These are phyloP conservation scores for Nephrotoma guestfalica DNA, from an alignment of 2,888 invertebrate genomes.

Conservation along the genomic window DNA sequence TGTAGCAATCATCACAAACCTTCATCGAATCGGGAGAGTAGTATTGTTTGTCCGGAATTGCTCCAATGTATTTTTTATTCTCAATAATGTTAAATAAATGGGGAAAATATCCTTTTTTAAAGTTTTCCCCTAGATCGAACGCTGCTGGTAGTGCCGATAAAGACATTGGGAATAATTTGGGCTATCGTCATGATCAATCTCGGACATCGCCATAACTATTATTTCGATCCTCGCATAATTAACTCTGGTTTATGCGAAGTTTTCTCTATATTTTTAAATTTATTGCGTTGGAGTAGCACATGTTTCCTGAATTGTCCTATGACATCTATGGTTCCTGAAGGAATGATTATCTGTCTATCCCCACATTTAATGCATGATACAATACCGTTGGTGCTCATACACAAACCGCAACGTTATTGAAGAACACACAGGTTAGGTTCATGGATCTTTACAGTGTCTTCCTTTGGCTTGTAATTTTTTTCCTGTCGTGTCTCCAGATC, in stretches of 20 bases:
- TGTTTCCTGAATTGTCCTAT: no score
- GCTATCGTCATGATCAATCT: constrained; percentile 14
- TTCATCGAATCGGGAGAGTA: neutral
- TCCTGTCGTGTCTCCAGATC: neutral
- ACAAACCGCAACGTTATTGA: neutral
- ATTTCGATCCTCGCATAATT: neutral
- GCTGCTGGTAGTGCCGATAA: constrained; percentile 12
- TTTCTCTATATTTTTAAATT: neutral
- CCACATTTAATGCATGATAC: neutral
- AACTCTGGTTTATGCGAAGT: neutral
- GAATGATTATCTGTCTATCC: no score
- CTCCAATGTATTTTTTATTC: neutral
- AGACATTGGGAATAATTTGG: constrained; percentile 16
- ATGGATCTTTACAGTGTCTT: neutral
- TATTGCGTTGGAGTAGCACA: neutral
- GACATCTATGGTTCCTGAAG: no score
- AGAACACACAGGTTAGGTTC: neutral
- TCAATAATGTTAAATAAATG: constrained; percentile 13
- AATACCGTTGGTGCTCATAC: neutral
- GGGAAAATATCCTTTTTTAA: constrained; percentile 16
- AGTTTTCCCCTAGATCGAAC: constrained; percentile 10
- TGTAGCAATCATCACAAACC: neutral
- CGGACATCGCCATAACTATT: neutral
- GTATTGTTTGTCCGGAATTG: neutral
- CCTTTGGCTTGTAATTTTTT: neutral